phyloP scores from a whole-genome alignment of 2,888 invertebrate species.

The Trachelus iudaicus region DNA sequence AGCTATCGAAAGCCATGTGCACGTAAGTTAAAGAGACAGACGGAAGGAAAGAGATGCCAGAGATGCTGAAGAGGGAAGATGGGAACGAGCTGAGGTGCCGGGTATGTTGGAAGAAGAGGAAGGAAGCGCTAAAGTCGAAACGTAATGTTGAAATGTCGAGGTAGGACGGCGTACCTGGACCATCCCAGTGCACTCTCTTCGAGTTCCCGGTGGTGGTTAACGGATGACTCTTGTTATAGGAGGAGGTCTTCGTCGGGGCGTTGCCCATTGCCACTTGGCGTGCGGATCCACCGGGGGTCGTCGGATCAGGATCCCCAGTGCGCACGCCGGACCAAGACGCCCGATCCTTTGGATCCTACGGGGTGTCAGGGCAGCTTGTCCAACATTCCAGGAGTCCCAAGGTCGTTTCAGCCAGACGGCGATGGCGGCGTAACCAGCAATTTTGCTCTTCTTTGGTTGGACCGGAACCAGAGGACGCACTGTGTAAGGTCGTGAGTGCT shows the following conservation, averaged over 20 bases:
- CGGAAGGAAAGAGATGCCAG: neutral
- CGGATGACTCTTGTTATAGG: slow-evolving; percentile 65
- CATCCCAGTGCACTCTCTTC: slow-evolving; percentile 87
- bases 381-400: slow-evolving; percentile 40
- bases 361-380: slow-evolving; percentile 47
- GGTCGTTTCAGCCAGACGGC: slow-evolving; percentile 26
- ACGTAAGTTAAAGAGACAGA: neutral
- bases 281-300: slow-evolving; percentile 1
- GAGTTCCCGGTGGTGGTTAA: slow-evolving; percentile 68
- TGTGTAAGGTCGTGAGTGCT: slow-evolving; percentile 10
- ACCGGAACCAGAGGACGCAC: slow-evolving; percentile 10
- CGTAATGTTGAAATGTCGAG: neutral
- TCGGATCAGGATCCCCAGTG: neutral
- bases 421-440: slow-evolving; percentile 33
- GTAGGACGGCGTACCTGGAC: slow-evolving; percentile 75
- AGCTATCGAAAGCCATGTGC: neutral
- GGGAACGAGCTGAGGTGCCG: neutral
- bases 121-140: neutral
- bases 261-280: slow-evolving; percentile 70
- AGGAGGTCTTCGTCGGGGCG: slow-evolving; percentile 71
- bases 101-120: neutral
- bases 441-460: neutral
- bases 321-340: neutral
- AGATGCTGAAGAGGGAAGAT: neutral
- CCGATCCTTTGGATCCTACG: slow-evolving; percentile 4